Conservation (phyloP, 2,113 vertebrate species). For the Lepus timidus region DNA sequence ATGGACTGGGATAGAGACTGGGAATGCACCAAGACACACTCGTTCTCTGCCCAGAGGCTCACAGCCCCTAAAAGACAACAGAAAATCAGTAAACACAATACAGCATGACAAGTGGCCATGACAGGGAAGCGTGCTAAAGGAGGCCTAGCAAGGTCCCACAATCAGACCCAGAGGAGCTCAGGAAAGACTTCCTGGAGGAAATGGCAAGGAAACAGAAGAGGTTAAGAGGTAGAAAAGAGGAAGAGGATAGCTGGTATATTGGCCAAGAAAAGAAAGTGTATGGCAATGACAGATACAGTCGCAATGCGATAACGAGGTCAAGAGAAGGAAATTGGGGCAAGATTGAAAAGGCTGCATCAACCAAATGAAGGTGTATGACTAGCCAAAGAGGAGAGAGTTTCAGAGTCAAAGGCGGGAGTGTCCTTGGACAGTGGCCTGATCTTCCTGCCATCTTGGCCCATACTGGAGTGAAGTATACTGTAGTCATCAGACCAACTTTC, state of each 20-base stretch:
- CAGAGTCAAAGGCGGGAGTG: not conserved
- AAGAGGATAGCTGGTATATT: not conserved
- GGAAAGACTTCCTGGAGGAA: not conserved
- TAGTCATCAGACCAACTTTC: not conserved
- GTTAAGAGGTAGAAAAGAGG: not conserved
- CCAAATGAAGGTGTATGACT: not conserved
- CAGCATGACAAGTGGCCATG: not conserved
- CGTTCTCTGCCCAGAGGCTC: not conserved
- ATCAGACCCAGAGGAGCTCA: not conserved
- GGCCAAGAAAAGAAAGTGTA: not conserved
- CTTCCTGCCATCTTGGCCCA: not conserved
- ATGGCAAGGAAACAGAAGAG: not conserved
- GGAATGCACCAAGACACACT: not conserved
- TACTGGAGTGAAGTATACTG: not conserved
- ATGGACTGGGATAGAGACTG: not conserved
- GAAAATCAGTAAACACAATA: not conserved
- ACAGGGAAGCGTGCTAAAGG: not conserved
- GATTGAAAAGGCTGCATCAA: not conserved
- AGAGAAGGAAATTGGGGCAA: not conserved
- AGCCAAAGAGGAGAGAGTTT: not conserved
- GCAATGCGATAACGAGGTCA: not conserved
- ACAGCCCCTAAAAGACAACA: not conserved
- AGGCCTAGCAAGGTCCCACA: not conserved
- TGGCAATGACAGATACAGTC: not conserved
- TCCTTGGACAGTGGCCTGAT: not conserved